These are phyloP conservation scores for Eulemur macaco DNA, from an alignment of 2,113 vertebrate genomes.

Conservation along the genomic window DNA sequence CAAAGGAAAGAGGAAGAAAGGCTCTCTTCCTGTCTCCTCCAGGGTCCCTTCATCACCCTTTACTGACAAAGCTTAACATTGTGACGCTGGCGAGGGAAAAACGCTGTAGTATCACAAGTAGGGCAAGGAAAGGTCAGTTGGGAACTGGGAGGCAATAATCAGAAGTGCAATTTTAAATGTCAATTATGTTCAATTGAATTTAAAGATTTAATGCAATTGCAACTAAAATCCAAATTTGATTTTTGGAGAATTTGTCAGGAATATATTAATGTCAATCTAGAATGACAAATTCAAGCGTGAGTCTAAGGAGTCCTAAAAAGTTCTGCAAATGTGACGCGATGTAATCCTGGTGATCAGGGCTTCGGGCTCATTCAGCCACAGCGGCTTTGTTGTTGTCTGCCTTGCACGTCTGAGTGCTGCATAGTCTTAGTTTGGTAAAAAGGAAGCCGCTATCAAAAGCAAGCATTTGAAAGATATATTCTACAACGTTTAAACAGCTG, in stretches of 20 bases:
- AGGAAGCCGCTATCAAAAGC: not conserved
- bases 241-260: not conserved
- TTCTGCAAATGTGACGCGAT: accelerated
- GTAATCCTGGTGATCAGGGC: too few relatives aligned
- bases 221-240: not conserved
- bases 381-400: not conserved
- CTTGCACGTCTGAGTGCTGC: not conserved
- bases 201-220: not conserved
- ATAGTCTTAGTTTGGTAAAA: not conserved
- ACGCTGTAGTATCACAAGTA: not conserved
- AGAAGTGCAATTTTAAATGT: not conserved
- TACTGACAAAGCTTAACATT: not conserved
- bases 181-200: not conserved
- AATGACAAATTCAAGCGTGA: not conserved
- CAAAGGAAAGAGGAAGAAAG: not conserved
- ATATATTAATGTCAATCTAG: not conserved
- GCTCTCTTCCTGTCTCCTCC: not conserved
- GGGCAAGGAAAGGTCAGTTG: not conserved
- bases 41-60: not conserved
- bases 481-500: not conserved
- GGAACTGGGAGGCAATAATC: not conserved
- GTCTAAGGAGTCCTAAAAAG: not conserved
- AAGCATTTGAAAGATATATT: not conserved
- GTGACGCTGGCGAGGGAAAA: too few relatives aligned
- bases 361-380: not conserved